These are phyloP conservation scores for Pelodiscus sinensis DNA, from an alignment of 2,113 vertebrate species.

Conservation along the genomic window DNA sequence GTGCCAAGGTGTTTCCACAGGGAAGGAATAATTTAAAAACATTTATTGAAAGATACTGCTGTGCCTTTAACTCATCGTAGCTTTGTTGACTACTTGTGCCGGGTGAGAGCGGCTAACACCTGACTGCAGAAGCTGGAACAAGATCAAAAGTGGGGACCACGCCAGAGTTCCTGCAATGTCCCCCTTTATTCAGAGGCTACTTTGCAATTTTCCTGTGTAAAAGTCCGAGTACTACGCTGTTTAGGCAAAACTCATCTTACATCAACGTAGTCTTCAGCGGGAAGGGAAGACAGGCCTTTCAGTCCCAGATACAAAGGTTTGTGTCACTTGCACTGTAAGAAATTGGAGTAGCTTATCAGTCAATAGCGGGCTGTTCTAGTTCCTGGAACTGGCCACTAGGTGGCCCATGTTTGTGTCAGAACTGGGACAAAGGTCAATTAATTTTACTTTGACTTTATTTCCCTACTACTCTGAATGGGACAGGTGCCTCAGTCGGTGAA, in stretches of 20 bases:
- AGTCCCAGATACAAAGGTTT: background rate
- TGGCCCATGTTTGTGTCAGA: background rate
- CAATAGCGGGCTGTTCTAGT: background rate
- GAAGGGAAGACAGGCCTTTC: no score
- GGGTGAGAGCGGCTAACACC: background rate
- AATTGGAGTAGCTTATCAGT: background rate
- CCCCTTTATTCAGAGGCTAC: background rate
- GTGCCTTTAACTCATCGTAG: background rate
- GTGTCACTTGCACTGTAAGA: background rate
- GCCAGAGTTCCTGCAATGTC: background rate
- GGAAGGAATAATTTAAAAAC: background rate
- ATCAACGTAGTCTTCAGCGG: background rate
- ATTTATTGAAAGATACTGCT: background rate
- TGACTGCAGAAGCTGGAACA: background rate
- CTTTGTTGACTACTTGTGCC: background rate
- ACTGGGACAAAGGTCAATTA: background rate
- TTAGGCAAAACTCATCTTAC: background rate
- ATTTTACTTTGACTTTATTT: background rate
- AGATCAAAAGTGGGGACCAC: background rate
- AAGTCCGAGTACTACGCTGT: background rate
- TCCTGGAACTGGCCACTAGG: background rate
- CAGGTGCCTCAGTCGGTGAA: background rate
- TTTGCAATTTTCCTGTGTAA: background rate
- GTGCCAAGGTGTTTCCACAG: background rate
- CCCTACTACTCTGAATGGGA: background rate